Evolutionary conservation across 2,113 vertebrate species (phyloP), one percentile per base, ranked within the genome.

Genomic region (Corythaixoides concolor): DNA sequence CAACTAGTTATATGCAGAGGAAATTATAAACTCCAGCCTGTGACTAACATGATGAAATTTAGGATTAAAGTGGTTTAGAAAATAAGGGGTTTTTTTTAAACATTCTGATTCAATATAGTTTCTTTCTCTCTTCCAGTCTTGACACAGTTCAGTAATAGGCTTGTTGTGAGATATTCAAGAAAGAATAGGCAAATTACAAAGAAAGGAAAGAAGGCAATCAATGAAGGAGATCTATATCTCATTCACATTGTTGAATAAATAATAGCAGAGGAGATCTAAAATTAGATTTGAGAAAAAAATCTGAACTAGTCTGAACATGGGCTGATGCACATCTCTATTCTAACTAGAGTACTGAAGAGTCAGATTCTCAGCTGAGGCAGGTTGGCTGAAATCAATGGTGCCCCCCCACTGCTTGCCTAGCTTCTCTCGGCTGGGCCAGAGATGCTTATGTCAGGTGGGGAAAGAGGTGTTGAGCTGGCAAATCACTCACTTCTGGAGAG

Each of bases 161-260:
- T n/a, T 63, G 27, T 43, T 73, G 83, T 59, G 53, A 96, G 59
- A 43, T 15, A 59, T 21, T 50, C 20, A 74, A 52, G 74, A 67
- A 79, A 89, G 58, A 69, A n/a, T 0, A 62, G 37, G 33, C 39
- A 75, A 79, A 88, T 68, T 66, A 66, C 58, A 27, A 50, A 74
- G 70, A 64, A 80, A 20, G 28, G 52, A 89, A 89, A 90, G 84
- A 32, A 50, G 49, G 37, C 52, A 80, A 96, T 92, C 94, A 27
- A 88, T 96, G 91, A 13, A 70, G 39, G 15, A 0, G 4, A 95
- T 95, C 96, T 78, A n/a, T 96, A 93, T 72, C 91, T 93, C 85
- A 69, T 92, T 97, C 94, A 96, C 88, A 92, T 69, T 94, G 94
- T 82, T 95, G 89, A 97, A 96, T 96, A 97, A 97, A 96, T 95